phyloP scores from a whole-genome alignment of 1,140 invertebrate genomes.

The Ceratina australensis region DNA sequence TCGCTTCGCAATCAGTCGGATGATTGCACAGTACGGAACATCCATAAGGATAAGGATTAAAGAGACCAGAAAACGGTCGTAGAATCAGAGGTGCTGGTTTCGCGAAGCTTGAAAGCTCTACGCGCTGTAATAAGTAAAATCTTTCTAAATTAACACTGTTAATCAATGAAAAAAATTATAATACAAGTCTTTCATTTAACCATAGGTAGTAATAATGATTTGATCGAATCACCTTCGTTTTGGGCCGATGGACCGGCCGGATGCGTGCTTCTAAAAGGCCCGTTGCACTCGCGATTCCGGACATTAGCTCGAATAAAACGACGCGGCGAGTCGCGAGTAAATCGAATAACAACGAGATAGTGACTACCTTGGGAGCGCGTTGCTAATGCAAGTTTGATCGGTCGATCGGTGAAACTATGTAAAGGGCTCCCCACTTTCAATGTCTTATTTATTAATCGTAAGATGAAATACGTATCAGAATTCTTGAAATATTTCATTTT shows the following conservation, averaged over 20 bases:
- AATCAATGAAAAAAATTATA: too few relatives aligned
- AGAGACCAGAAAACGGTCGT: constrained; percentile 88
- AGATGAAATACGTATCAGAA: too few relatives aligned
- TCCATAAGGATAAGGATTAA: constrained; percentile 88
- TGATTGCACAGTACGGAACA: constrained; percentile 92
- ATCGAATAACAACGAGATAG: not conserved
- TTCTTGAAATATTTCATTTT: too few relatives aligned
- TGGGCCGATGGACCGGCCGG: constrained; percentile 68
- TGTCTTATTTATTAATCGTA: too few relatives aligned
- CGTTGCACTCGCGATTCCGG: constrained; percentile 71
- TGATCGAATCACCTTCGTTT: constrained; percentile 67
- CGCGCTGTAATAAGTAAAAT: constrained; percentile 70
- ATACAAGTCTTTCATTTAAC: too few relatives aligned
- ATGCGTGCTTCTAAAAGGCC: constrained; percentile 75
- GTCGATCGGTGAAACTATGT: constrained; percentile 39
- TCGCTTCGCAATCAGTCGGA: constrained; percentile 86
- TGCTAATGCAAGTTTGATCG: constrained; percentile 51
- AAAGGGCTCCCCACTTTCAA: not conserved
- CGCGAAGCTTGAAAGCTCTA: constrained; percentile 72
- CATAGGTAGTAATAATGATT: too few relatives aligned
- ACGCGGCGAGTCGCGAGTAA: not conserved
- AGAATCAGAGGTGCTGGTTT: constrained; percentile 84
- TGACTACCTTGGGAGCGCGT: constrained; percentile 35
- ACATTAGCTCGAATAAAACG: constrained; percentile 57
- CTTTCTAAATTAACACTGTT: too few relatives aligned